Base-by-base conservation (phyloP, 2,888 invertebrate species). In the Diploptera punctata region DNA sequence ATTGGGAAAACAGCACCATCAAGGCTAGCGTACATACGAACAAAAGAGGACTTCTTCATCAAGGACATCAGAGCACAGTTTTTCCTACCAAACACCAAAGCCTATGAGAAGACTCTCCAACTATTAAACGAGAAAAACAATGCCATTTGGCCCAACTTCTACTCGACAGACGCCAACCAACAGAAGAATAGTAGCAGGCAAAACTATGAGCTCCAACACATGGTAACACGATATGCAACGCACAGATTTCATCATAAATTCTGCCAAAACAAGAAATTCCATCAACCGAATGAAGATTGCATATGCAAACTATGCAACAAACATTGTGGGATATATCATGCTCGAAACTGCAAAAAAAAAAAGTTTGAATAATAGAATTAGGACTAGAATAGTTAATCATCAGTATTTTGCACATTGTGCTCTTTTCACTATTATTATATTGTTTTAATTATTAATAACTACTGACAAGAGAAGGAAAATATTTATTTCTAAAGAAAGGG, bases 1-100 rank as follows among this genome's bases (percentile, higher is more conserved):
- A 60, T 60, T 16, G 60, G 60, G 60, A 60, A 60, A 21, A 29
- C 29, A 60, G 29, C 60, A 21, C 60, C 29, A 21, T 60, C 60
- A 29, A 60, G 18, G 21, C 31, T 60, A 5, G 29, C 60, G 3
- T 60, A 60, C 29, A 29, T 60, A 1, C 7, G 24, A 60, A 7
- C 60, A 21, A 60, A 60, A 60, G 31, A 29, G 16, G 29, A 3
- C 1, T 60, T 60, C 60, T 60, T 60, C 29, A 29, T 60, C 26
- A 29, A 60, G 4, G 60, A 60, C 2, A 60, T 3, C 9, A 60
- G 60, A 60, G 29, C 29, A 29, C 29, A 60, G 60, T 16, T 57
- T 13, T 29, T 60, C 29, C 29, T 60, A 29, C 31, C 60, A 60
- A 60, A 29, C 5, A 60, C 31, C 29, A 60, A 4, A 21, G 26